These are phyloP conservation scores for Hydra vulgaris DNA, from an alignment of 30 jellyfish, hydroid and myxozoan genomes.

Conservation along the genomic window DNA sequence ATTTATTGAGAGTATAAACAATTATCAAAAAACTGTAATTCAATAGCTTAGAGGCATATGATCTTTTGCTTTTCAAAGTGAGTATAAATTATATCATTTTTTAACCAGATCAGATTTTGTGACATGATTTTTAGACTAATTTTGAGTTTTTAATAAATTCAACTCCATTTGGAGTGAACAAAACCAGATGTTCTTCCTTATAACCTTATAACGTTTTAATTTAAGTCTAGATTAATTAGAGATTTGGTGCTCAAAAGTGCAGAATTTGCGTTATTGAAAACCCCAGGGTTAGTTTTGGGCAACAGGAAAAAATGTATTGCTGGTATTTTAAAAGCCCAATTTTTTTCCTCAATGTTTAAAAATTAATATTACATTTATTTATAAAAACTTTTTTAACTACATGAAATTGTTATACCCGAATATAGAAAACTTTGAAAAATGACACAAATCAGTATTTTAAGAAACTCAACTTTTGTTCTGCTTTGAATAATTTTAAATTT, in stretches of 20 bases:
- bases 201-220: background rate
- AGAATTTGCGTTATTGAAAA: background rate
- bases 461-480: too few relatives aligned
- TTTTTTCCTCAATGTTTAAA: too few relatives aligned
- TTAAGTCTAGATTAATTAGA: background rate
- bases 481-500: too few relatives aligned
- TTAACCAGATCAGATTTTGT: background rate
- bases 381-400: too few relatives aligned
- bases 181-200: background rate
- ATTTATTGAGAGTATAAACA: background rate
- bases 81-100: background rate
- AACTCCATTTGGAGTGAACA: background rate
- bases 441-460: too few relatives aligned
- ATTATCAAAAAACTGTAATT: background rate
- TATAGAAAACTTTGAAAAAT: too few relatives aligned
- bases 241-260: background rate
- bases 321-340: background rate
- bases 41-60: background rate
- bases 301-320: background rate
- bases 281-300: background rate
- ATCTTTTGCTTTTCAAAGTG: background rate
- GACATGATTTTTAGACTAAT: background rate
- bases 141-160: background rate
- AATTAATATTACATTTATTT: too few relatives aligned
- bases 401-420: too few relatives aligned